Evolutionary conservation across 2,888 invertebrate genomes (phyloP).

Genomic region (Eupithecia tripunctaria): DNA sequence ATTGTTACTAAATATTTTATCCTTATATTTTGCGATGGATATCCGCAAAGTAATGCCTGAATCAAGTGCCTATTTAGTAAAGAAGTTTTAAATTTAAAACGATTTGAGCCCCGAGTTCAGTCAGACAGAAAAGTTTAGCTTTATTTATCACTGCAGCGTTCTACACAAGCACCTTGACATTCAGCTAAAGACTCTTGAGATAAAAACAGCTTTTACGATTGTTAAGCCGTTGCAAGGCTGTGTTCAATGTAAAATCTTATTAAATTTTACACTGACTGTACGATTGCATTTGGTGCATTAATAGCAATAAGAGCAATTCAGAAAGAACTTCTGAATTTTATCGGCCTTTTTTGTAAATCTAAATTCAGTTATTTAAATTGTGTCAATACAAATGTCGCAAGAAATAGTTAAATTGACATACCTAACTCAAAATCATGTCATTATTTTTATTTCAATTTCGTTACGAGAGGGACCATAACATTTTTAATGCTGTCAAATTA

Average conservation of each 20-base stretch:
- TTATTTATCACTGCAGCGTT: constrained; percentile 32
- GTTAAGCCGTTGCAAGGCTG: constrained; percentile 31
- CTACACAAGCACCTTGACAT: constrained; percentile 41
- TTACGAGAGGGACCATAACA: too few species aligned
- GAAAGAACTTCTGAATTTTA: too few species aligned
- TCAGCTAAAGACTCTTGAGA: constrained; percentile 32
- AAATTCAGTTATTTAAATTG: too few species aligned
- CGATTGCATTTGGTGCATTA: background rate
- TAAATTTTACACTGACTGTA: background rate
- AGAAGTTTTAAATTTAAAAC: background rate
- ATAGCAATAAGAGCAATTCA: background rate
- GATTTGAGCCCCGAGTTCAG: background rate
- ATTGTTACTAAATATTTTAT: too few species aligned
- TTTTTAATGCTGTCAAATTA: too few species aligned
- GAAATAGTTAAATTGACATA: too few species aligned
- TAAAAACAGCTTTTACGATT: constrained; percentile 41
- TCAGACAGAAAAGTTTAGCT: constrained; percentile 14
- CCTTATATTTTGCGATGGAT: too few species aligned
- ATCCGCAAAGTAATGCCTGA: too few species aligned
- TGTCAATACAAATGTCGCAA: too few species aligned
- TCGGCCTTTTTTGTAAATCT: background rate
- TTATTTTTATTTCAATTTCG: too few species aligned
- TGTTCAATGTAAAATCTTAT: constrained; percentile 22
- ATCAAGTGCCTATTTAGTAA: too few species aligned
- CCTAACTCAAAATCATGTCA: too few species aligned